These are phyloP conservation scores for Gila orcuttii DNA, from an alignment of 2,113 vertebrate genomes.

Conservation along the genomic window DNA sequence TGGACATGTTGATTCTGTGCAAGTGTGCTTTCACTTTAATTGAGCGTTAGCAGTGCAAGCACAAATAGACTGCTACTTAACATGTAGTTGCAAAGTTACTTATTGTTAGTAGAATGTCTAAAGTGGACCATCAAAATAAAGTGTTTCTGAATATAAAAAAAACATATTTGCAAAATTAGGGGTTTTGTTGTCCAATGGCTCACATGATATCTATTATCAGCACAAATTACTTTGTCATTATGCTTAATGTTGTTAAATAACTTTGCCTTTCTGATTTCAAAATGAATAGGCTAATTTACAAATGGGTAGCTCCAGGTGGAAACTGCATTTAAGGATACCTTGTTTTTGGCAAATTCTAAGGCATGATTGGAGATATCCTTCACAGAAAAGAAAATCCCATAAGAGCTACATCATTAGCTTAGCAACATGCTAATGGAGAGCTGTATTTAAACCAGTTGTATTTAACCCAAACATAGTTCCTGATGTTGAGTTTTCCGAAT, in stretches of 20 bases:
- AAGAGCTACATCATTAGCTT: neutral
- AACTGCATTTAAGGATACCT: neutral
- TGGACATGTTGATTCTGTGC: too few relatives aligned
- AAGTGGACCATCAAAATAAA: too few relatives aligned
- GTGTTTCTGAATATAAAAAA: constrained; percentile 15
- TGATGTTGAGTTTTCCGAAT: neutral
- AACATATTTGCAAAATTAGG: constrained; percentile 7
- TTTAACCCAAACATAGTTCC: neutral
- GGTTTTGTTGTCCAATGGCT: neutral
- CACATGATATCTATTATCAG: neutral
- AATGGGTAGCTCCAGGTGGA: neutral
- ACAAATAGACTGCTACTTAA: too few relatives aligned
- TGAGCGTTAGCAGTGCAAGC: too few relatives aligned
- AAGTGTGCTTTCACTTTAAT: too few relatives aligned
- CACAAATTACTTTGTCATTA: neutral
- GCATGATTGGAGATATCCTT: neutral
- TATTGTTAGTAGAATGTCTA: too few relatives aligned
- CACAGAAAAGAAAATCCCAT: neutral
- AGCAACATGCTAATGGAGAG: neutral
- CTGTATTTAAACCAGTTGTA: neutral
- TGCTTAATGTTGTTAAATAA: constrained; percentile 3
- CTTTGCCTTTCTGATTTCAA: neutral
- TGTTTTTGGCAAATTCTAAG: neutral
- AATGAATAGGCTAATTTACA: neutral
- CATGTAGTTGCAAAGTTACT: too few relatives aligned